Base-by-base conservation (phyloP, 35 echinoderm and acorn worm genomes). In the Anneissia japonica region DNA sequence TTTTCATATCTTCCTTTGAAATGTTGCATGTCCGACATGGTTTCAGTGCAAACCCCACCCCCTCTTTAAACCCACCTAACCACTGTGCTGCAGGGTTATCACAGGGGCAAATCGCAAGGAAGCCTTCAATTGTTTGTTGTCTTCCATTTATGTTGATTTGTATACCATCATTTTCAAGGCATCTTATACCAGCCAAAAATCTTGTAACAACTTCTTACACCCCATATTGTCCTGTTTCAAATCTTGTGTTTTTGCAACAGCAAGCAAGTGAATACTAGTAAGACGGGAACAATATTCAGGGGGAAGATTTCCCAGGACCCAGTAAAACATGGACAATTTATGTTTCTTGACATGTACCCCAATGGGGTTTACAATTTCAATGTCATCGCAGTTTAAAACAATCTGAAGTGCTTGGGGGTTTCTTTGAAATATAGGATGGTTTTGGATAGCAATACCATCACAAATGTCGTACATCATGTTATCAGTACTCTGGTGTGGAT, bases 51-150 rank as follows among this genome's bases (percentile, higher is more conserved):
- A 94, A 94, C 26, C 79, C 79, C 13, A 94, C 93, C 38, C 88
- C 93, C 78, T 94, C 88, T 46, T 94, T 94, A 79, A 94, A 94
- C 0, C 84, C 84, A 40, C 83, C 93, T 19, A 94, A 21, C 81
- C 74, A 88, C 12, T 90, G 64, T 14, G 85, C 79, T 84, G 88
- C 93, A 37, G 74, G 88, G 14, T 88, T 94, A 41, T 94, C 88
- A 74, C 77, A 73, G 21, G 84, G 77, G 7, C 30, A 46, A 32
- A 90, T 77, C 0, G 82, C 92, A 40, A 90, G 38, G 26, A 37
- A 34, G 31, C 88, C 92, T 84, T 94, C 84, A 37, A 87, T 10
- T 11, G 81, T 3, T 32, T 30, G 35, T 29, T 86, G 31, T 31
- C 13, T 32, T 4, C 72, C 86, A 38, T 89, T 79, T 74, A 89